phyloP scores from a whole-genome alignment of 2,113 vertebrate species.

The Eonycteris spelaea region DNA sequence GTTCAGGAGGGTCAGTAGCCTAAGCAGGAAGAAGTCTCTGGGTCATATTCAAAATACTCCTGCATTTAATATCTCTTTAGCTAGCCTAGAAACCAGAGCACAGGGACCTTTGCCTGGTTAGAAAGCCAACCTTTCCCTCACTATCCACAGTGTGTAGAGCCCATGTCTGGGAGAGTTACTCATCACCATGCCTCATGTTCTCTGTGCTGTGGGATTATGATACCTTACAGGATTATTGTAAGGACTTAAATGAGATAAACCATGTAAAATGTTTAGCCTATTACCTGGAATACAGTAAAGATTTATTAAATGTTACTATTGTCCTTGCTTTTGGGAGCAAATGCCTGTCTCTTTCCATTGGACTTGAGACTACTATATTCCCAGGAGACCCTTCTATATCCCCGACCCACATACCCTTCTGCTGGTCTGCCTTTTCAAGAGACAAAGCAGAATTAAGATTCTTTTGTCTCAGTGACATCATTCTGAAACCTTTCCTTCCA shows the following conservation, averaged over 20 bases:
- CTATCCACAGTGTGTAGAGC: not conserved
- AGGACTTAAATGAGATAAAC: not conserved
- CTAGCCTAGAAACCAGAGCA: rapidly evolving
- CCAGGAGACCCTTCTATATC: not conserved
- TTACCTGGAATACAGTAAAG: not conserved
- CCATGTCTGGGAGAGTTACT: rapidly evolving
- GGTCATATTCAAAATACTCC: not conserved
- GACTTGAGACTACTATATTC: not conserved
- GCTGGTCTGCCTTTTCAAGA: not conserved
- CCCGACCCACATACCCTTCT: not conserved
- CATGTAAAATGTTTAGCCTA: not conserved
- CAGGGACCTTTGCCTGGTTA: not conserved
- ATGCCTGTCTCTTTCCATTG: not conserved
- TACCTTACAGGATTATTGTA: not conserved
- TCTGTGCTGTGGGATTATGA: not conserved
- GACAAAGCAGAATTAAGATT: not conserved
- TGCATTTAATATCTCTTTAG: not conserved
- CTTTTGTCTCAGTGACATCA: not conserved
- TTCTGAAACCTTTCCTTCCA: not conserved
- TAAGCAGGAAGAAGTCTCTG: not conserved
- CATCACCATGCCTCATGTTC: not conserved
- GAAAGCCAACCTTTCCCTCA: not conserved
- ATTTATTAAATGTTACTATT: not conserved
- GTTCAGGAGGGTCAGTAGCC: not conserved
- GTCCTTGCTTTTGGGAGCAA: not conserved